A percentile compares a stretch with the other conserved stretches of the same genome.
phyloP scores from a whole-genome alignment of 2,797 vertebrate species.

The Acomys russatus region DNA sequence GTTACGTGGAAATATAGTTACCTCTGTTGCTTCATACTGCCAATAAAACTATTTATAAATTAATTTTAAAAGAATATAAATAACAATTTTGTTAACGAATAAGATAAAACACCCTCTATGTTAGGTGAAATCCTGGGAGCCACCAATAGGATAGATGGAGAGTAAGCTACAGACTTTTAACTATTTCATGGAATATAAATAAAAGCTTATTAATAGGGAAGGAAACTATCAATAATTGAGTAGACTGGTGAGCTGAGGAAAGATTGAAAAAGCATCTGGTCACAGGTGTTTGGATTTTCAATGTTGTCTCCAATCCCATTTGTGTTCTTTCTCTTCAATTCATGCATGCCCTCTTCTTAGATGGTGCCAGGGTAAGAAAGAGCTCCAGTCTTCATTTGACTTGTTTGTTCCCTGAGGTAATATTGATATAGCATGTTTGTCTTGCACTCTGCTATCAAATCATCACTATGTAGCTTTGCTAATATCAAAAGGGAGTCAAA shows the following conservation, averaged over 20 bases:
- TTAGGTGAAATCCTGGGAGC: neutral
- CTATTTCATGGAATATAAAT: neutral
- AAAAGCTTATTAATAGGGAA: neutral
- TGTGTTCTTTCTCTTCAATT: neutral
- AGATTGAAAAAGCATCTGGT: neutral
- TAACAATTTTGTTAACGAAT: neutral
- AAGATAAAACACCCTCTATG: neutral
- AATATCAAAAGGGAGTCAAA: neutral
- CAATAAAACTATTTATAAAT: neutral
- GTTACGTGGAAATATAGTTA: too few relatives aligned
- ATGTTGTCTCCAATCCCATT: fast-evolving
- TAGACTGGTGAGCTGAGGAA: neutral
- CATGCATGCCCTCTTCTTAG: neutral
- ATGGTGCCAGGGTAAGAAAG: neutral
- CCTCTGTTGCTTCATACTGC: too few relatives aligned
- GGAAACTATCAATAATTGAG: neutral
- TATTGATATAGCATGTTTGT: neutral
- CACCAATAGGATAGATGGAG: neutral
- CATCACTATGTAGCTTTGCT: neutral
- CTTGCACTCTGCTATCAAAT: neutral
- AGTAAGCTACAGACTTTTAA: neutral
- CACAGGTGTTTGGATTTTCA: neutral
- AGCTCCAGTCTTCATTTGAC: neutral
- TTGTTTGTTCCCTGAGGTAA: neutral
- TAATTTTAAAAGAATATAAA: neutral